A percentile compares a stretch with the other conserved stretches of the same genome.
Conservation (phyloP, 2,113 vertebrate genomes). For the Chlamydotis undulata region DNA sequence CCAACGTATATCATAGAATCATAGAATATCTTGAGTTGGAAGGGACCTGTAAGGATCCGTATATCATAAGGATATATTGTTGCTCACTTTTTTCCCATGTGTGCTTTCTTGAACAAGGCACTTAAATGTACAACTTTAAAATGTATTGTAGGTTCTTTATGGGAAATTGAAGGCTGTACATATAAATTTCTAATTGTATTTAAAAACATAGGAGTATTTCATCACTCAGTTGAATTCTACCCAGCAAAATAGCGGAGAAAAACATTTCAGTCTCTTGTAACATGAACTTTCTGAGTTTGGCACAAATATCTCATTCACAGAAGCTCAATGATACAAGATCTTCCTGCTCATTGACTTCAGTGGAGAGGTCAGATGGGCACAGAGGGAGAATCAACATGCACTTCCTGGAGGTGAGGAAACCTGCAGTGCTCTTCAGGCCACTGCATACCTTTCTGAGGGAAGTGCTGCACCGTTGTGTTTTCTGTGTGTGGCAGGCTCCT, state of each 20-base stretch:
- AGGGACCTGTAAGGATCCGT: not conserved
- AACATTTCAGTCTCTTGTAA: not conserved
- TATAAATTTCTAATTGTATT: not conserved
- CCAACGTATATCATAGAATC: not conserved
- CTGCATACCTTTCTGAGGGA: not conserved
- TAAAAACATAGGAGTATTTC: not conserved
- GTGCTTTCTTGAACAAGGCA: not conserved
- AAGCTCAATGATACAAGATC: not conserved
- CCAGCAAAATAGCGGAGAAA: not conserved
- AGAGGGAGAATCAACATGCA: not conserved
- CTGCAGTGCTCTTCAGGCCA: not conserved
- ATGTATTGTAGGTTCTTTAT: not conserved
- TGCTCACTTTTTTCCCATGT: constrained; percentile 23
- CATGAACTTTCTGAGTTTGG: not conserved
- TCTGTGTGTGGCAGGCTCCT: not conserved
- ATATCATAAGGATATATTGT: not conserved
- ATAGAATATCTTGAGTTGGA: not conserved
- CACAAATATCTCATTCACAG: not conserved
- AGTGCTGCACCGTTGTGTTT: not conserved
- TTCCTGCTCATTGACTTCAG: not conserved
- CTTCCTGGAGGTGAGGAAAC: not conserved
- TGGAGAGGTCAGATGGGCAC: not conserved
- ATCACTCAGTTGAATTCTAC: not conserved
- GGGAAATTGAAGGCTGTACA: not conserved
- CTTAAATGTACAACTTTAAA: not conserved